These are phyloP conservation scores for Timema cristinae DNA, from an alignment of 2,888 invertebrate species.

Conservation along the genomic window DNA sequence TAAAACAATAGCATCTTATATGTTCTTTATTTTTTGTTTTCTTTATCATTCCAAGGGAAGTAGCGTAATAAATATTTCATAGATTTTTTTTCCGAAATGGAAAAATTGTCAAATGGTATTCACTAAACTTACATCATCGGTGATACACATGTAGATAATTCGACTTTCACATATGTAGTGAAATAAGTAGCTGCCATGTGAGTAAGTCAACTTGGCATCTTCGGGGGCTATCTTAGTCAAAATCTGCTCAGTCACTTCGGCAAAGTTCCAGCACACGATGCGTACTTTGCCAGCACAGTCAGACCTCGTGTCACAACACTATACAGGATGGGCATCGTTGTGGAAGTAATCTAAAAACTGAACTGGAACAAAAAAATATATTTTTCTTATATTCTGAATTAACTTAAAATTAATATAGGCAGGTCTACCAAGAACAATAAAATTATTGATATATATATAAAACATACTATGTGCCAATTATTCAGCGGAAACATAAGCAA, in stretches of 20 bases:
- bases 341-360: background rate
- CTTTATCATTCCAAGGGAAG: no score
- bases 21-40: no score
- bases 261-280: constrained; percentile 89
- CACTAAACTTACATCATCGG: constrained; percentile 74
- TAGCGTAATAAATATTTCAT: no score
- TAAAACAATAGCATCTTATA: no score
- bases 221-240: constrained; percentile 81
- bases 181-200: constrained; percentile 88
- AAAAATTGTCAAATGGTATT: background rate
- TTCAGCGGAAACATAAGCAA: background rate
- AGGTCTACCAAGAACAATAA: background rate
- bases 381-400: background rate
- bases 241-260: constrained; percentile 90
- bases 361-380: constrained; percentile 3
- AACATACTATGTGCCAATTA: background rate
- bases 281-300: constrained; percentile 84
- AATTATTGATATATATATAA: background rate
- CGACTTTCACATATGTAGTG: constrained; percentile 86
- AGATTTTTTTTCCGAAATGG: no score
- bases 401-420: background rate
- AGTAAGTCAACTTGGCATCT: constrained; percentile 87
- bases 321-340: constrained; percentile 82
- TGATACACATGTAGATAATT: constrained; percentile 90
- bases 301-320: constrained; percentile 83